phyloP scores from a whole-genome alignment of 37 sponge, comb jelly and placozoan species.

The Spongilla lacustris region DNA sequence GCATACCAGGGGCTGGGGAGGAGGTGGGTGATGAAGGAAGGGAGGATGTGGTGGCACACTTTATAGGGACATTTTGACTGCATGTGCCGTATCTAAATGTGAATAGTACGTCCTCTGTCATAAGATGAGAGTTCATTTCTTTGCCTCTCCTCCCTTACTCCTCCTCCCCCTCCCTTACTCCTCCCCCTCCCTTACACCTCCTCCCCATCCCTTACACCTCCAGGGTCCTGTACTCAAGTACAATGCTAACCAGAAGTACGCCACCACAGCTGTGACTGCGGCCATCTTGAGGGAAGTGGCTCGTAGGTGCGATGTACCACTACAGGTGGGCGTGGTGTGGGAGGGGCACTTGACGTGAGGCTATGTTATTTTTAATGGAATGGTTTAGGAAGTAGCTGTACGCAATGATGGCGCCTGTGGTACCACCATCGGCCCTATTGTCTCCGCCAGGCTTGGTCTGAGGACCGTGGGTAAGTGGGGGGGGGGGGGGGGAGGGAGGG shows the following conservation, averaged over 20 bases:
- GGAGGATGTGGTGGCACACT: too few species aligned
- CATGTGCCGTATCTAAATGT: too few species aligned
- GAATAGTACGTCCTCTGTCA: too few species aligned
- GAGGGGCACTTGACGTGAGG: neutral
- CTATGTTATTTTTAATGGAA: neutral
- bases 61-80: too few species aligned
- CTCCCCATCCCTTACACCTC: neutral
- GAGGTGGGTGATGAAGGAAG: too few species aligned
- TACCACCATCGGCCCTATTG: slow-evolving; percentile 92
- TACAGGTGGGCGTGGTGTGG: slow-evolving; percentile 51
- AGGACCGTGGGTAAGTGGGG: slow-evolving; percentile 76
- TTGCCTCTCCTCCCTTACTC: neutral
- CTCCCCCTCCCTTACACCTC: neutral
- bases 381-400: slow-evolving; percentile 77
- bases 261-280: slow-evolving; percentile 91
- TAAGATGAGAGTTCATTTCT: too few species aligned
- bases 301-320: slow-evolving; percentile 53
- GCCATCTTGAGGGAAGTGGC: slow-evolving; percentile 80
- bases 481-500: too few species aligned
- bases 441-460: slow-evolving; percentile 89
- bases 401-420: slow-evolving; percentile 96
- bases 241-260: slow-evolving; percentile 93
- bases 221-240: slow-evolving; percentile 88
- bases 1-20: too few species aligned
- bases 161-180: neutral